phyloP scores from a whole-genome alignment of 2,113 vertebrate genomes.

The Saguinus imperator region DNA sequence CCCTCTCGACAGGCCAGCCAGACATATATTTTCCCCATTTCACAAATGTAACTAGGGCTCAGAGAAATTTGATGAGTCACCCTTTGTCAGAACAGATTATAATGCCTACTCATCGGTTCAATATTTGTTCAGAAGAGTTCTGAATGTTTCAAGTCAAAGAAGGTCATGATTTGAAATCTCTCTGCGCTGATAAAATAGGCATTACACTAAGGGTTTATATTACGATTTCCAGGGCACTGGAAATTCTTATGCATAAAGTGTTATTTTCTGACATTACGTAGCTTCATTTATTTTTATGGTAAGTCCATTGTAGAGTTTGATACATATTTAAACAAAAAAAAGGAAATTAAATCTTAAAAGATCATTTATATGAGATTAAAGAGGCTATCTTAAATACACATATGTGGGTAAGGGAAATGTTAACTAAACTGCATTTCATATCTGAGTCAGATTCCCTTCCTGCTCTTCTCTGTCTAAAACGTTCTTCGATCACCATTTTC shows the following conservation, averaged over 20 bases:
- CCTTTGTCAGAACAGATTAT: background rate
- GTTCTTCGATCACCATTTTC: slow-evolving; percentile 3
- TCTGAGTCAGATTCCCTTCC: background rate
- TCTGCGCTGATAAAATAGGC: background rate
- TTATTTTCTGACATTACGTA: slow-evolving; percentile 53
- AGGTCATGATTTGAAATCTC: slow-evolving; percentile 31
- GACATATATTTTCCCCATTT: background rate
- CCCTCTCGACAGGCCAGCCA: background rate
- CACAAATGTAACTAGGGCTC: background rate
- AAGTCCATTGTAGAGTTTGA: slow-evolving; percentile 56
- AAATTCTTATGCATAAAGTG: slow-evolving; percentile 18
- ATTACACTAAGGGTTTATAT: slow-evolving; percentile 5
- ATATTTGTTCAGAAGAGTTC: slow-evolving; percentile 20
- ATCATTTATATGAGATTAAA: slow-evolving; percentile 70
- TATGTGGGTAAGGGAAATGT: slow-evolving; percentile 39
- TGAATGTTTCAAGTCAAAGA: background rate
- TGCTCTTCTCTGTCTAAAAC: background rate
- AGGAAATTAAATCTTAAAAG: slow-evolving; percentile 75
- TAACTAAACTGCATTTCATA: slow-evolving; percentile 37
- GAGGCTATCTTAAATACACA: slow-evolving; percentile 36
- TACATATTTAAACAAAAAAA: slow-evolving; percentile 67
- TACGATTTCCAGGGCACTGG: background rate
- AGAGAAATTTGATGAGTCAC: background rate
- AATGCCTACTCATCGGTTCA: background rate
- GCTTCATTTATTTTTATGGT: slow-evolving; percentile 58